Evolutionary conservation across 2,888 invertebrate genomes (phyloP), one percentile per base, ranked within the genome.

Genomic region (Azorinus chamasolen): DNA sequence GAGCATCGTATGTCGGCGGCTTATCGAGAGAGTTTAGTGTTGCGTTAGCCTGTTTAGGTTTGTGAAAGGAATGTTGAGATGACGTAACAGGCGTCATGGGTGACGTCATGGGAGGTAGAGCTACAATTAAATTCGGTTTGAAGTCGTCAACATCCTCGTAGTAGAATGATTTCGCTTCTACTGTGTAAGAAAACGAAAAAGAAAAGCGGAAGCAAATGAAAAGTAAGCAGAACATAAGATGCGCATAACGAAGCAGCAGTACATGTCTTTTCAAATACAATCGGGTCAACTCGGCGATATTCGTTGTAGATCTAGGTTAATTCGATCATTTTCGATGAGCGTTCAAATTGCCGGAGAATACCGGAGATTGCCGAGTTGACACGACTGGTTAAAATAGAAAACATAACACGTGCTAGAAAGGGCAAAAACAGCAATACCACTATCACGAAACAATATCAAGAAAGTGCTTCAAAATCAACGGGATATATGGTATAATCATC

Each of bases 121-220:
- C 87, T 57, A 91, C 89, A 63, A 90, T 86, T 63, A 91, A 82
- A 48, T 89, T 87, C 27, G 91, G 90, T 79, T 90, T 89, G 50
- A 90, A 89, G 69, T 91, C 87, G 83, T 93, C 92, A 41, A 91
- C 92, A 8, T 92, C 91, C 18, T 92, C 93, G 83, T 93, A 78
- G 78, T 64, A 73, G 69, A 61, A 93, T 50, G 90, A 88, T 61
- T 90, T 85, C 37, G 88, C 90, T 74, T 88, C 91, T 84, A 87
- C 70, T 79, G 83, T 65, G 69, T 71, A 59, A 68, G 62, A 51
- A 54, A 79, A 74, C 63, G 58, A 76, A 48, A 76, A 73, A 59
- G 62, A 58, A 69, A 80, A 77, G 73, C 69, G 54, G 57, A 58
- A 55, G 51, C 53, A 62, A 69, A 69, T 63, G 57, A 53, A 75